Percentiles rank a stretch among this genome's conserved stretches.
Evolutionary conservation across 2,888 invertebrate genomes (phyloP).

Genomic region (Argyresthia goedartella): DNA sequence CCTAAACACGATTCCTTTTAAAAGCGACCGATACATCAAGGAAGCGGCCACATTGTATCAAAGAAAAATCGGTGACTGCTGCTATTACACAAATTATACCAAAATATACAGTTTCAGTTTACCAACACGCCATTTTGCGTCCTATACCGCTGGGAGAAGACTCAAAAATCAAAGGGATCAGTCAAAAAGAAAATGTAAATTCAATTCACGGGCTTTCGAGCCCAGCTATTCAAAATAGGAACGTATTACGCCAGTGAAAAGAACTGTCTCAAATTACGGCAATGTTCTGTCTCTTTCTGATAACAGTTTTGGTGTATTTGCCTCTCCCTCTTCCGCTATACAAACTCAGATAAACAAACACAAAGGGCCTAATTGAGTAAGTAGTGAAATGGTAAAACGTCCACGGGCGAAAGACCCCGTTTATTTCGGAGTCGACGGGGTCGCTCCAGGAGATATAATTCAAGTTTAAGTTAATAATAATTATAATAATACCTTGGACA

Average conservation of each 20-base stretch:
- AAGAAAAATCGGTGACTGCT: conserved; percentile 43
- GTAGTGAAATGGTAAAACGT: conserved; percentile 47
- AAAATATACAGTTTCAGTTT: conserved; percentile 14
- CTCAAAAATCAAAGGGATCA: not conserved
- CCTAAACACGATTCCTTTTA: too few species aligned
- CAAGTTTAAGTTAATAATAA: too few species aligned
- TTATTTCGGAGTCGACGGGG: conserved; percentile 3
- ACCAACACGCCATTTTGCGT: not conserved
- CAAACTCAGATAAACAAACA: conserved; percentile 72
- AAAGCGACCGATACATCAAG: not conserved
- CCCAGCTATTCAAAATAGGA: conserved; percentile 67
- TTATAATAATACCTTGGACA: too few species aligned
- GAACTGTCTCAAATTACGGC: conserved; percentile 70
- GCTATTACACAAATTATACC: conserved; percentile 59
- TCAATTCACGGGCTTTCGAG: conserved; percentile 66
- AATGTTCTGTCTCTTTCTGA: conserved; percentile 29
- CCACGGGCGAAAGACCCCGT: conserved; percentile 6
- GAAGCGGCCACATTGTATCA: conserved; percentile 39
- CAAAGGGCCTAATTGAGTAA: conserved; percentile 73
- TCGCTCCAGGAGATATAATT: not conserved
- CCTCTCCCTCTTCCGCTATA: conserved; percentile 46
- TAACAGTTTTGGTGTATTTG: conserved; percentile 16
- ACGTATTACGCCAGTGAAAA: conserved; percentile 66
- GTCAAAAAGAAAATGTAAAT: conserved; percentile 45
- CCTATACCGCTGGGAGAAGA: not conserved